Conservation (phyloP, 2,797 vertebrate species). For the Gobio occitaniae region DNA sequence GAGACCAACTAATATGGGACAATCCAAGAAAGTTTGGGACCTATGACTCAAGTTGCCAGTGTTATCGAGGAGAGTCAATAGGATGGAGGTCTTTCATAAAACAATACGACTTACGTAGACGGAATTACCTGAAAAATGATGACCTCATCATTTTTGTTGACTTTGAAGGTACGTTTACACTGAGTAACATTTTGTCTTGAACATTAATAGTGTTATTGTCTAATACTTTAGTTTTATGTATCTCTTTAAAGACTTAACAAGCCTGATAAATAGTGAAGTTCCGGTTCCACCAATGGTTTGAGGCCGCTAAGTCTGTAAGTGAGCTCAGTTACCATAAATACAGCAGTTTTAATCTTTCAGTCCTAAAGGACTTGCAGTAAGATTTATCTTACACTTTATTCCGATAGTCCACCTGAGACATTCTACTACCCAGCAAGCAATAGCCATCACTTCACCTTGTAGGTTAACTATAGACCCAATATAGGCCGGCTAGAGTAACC, state of each 20-base stretch:
- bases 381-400: not conserved
- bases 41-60: conserved; percentile 67
- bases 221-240: not conserved
- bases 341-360: not conserved
- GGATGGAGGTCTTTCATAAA: conserved; percentile 78
- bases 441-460: no score
- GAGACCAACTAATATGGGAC: conserved; percentile 74
- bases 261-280: conserved; percentile 62
- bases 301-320: not conserved
- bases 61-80: conserved; percentile 58
- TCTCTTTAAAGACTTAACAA: conserved; percentile 59
- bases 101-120: conserved; percentile 72
- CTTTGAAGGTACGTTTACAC: conserved; percentile 76
- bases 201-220: not conserved
- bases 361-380: not conserved
- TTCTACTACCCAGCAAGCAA: not conserved
- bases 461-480: no score
- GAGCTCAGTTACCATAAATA: not conserved
- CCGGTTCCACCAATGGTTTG: conserved; percentile 44
- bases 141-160: conserved; percentile 83
- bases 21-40: conserved; percentile 74
- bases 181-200: not conserved
- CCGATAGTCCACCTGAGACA: not conserved
- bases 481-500: no score
- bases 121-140: conserved; percentile 81